These are phyloP conservation scores for Tetramorium bicarinatum DNA, from an alignment of 2,888 invertebrate species.

Conservation along the genomic window DNA sequence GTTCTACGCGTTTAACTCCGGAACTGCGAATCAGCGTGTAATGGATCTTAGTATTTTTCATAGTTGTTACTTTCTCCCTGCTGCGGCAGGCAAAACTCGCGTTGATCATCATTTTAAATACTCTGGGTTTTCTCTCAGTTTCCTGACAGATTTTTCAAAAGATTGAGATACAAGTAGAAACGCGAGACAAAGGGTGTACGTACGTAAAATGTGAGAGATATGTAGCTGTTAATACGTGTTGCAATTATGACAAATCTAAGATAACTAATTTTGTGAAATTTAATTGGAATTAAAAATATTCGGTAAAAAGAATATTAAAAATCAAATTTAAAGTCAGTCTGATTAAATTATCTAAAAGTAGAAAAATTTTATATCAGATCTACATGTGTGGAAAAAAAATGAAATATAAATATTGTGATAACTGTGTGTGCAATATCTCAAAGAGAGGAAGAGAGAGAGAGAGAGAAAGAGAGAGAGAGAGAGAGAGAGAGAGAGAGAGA, in stretches of 20 bases:
- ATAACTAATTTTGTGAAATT: background rate
- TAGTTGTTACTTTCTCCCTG: background rate
- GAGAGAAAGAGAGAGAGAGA: background rate
- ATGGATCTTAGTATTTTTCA: conserved; percentile 46
- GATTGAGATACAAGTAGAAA: conserved; percentile 2
- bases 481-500: too few relatives aligned
- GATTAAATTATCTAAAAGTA: background rate
- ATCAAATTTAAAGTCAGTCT: background rate
- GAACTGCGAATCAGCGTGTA: conserved; percentile 19
- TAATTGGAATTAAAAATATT: background rate
- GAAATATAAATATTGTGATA: background rate
- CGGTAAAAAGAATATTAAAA: background rate
- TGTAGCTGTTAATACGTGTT: background rate
- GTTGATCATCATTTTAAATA: background rate
- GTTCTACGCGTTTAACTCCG: conserved; percentile 36
- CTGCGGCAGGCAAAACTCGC: background rate
- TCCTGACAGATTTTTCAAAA: background rate
- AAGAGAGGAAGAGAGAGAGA: background rate
- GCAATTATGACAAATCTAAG: background rate
- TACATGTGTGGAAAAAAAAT: background rate
- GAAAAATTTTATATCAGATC: background rate
- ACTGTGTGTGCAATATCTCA: background rate
- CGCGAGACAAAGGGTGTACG: background rate
- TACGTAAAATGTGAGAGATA: background rate
- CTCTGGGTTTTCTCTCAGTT: background rate